These are phyloP conservation scores for Drosophila littoralis DNA, from an alignment of 1,140 invertebrate species.

Conservation along the genomic window DNA sequence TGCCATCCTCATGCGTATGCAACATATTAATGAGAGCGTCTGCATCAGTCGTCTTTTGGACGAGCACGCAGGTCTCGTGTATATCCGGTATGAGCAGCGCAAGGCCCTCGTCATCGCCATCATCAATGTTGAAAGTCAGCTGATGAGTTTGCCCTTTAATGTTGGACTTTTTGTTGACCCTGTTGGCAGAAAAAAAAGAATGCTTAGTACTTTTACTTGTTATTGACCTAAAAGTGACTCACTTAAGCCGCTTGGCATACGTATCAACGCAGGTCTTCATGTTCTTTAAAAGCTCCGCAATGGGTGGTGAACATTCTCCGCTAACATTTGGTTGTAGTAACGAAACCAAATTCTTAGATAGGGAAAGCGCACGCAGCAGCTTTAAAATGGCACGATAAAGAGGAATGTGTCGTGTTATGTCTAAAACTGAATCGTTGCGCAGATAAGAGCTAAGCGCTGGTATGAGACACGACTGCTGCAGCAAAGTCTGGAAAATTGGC, in stretches of 20 bases:
- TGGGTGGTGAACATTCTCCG: conserved; percentile 85
- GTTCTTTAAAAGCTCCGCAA: conserved; percentile 90
- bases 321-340: conserved; percentile 87
- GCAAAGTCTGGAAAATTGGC: conserved; percentile 89
- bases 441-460: conserved; percentile 96
- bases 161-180: conserved; percentile 84
- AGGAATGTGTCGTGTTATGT: conserved; percentile 97
- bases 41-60: conserved; percentile 88
- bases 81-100: conserved; percentile 95
- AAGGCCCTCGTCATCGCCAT: conserved; percentile 92
- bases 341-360: conserved; percentile 88
- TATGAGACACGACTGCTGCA: conserved; percentile 93
- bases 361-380: conserved; percentile 91
- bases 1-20: conserved; percentile 73
- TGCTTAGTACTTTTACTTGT: not conserved
- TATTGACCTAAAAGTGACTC: conserved; percentile 52
- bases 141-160: conserved; percentile 83
- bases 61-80: conserved; percentile 91
- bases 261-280: conserved; percentile 97
- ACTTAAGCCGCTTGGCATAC: conserved; percentile 93
- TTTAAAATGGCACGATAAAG: conserved; percentile 94
- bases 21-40: conserved; percentile 81
- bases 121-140: conserved; percentile 81
- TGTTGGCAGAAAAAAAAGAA: conserved; percentile 25
- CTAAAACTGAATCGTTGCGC: conserved; percentile 96